These are phyloP conservation scores for Sminthopsis crassicaudata DNA, from an alignment of 2,113 vertebrate species.

Conservation along the genomic window DNA sequence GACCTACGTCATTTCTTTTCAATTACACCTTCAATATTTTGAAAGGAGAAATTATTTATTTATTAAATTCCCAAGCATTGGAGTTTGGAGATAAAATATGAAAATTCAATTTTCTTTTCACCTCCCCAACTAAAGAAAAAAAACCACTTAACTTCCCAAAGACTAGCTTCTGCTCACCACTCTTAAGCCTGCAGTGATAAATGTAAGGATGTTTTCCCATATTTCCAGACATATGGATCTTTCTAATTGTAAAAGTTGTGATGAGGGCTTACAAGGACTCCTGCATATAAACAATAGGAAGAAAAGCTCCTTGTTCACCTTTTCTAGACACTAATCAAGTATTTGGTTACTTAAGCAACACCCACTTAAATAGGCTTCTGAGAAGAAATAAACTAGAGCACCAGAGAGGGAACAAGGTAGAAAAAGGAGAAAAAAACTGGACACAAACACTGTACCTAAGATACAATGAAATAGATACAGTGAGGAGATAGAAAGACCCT, in stretches of 20 bases:
- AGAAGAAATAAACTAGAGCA: background rate
- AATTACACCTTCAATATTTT: background rate
- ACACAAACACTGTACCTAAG: background rate
- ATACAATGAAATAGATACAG: background rate
- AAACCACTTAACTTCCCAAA: background rate
- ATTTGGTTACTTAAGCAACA: background rate
- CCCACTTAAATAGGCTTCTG: background rate
- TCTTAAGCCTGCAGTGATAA: background rate
- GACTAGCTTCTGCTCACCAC: background rate
- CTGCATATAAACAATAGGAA: background rate
- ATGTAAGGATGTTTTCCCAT: background rate
- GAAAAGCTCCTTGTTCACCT: background rate
- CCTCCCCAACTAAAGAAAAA: background rate
- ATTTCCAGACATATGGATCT: background rate
- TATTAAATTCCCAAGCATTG: background rate
- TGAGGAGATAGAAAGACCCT: background rate
- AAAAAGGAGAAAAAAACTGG: background rate
- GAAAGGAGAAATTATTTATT: conserved; percentile 9
- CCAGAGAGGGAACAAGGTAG: background rate
- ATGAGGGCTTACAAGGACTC: background rate
- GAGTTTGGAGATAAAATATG: conserved; percentile 2
- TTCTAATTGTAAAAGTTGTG: background rate
- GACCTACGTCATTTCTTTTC: background rate
- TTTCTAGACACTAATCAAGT: background rate
- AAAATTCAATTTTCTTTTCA: background rate